Percentiles rank a stretch among this genome's conserved stretches.
Conservation (phyloP, 2,797 vertebrate species). For the Melopsittacus undulatus region DNA sequence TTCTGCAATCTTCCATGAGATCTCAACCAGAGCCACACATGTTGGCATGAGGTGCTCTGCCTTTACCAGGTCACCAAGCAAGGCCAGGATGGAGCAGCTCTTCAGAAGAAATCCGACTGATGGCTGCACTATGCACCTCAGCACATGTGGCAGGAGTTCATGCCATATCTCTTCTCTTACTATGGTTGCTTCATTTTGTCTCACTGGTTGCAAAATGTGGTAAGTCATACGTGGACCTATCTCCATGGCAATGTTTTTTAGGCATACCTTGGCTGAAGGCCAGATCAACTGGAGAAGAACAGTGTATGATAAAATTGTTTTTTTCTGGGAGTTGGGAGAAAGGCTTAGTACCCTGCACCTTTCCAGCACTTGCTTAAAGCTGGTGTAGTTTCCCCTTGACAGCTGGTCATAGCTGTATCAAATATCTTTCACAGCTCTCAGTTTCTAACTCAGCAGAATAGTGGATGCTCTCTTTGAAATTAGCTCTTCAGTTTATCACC, state of each 20-base stretch:
- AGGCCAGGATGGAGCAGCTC: neutral
- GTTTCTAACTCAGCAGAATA: neutral
- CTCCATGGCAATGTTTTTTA: neutral
- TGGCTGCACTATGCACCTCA: neutral
- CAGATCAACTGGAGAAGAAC: neutral
- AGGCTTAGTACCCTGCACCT: neutral
- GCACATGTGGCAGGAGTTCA: neutral
- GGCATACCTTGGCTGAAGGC: neutral
- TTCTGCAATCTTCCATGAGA: neutral
- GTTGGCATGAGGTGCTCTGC: neutral
- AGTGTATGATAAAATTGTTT: accelerated
- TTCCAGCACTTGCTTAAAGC: neutral
- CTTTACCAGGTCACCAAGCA: neutral
- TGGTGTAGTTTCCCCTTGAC: neutral
- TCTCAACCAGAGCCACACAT: neutral
- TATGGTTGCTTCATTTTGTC: neutral
- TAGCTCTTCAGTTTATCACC: neutral
- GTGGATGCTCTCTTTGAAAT: neutral
- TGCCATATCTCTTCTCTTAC: neutral
- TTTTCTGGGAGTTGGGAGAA: neutral
- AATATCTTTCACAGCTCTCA: neutral
- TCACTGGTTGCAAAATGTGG: neutral
- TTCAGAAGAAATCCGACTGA: neutral
- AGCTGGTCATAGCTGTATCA: neutral
- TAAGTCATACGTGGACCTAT: accelerated